Evolutionary conservation across 2,888 invertebrate species (phyloP).

Genomic region (Tortricodes alternella): DNA sequence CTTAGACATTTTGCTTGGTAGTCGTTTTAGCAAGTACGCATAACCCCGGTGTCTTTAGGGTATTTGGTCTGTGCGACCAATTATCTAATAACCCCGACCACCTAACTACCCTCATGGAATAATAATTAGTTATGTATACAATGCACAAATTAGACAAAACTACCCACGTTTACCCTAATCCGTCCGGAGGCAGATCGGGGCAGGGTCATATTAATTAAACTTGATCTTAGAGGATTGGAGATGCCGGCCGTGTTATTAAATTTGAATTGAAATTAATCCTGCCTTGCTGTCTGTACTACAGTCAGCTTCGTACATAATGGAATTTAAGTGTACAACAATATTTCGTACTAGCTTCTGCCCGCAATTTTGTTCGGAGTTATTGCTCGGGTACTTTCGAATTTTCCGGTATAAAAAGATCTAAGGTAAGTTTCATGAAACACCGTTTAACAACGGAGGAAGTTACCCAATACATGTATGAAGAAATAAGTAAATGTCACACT

Average conservation of each 20-base stretch:
- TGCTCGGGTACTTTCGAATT: too few relatives aligned
- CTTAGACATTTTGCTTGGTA: too few relatives aligned
- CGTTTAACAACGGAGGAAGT: too few relatives aligned
- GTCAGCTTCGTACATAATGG: neutral
- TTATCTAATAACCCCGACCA: neutral
- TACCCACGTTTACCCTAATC: conserved; percentile 13
- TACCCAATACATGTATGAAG: too few relatives aligned
- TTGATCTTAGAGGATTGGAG: conserved; percentile 17
- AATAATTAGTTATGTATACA: neutral
- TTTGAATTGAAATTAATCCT: conserved; percentile 28
- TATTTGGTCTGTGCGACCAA: neutral
- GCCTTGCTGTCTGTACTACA: neutral
- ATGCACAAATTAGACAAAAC: conserved; percentile 9
- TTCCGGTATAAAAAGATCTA: too few relatives aligned
- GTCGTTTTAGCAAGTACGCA: too few relatives aligned
- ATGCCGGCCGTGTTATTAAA: conserved; percentile 25
- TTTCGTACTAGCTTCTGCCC: too few relatives aligned
- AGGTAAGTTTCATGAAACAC: too few relatives aligned
- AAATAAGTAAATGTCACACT: too few relatives aligned
- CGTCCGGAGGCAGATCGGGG: conserved; percentile 11
- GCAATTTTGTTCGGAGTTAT: too few relatives aligned
- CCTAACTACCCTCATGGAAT: neutral
- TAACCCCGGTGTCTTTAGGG: too few relatives aligned
- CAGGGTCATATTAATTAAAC: conserved; percentile 24
- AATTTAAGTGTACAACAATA: too few relatives aligned